These are phyloP conservation scores for Protaetia brevitarsis DNA, from an alignment of 1,140 invertebrate species.

Conservation along the genomic window DNA sequence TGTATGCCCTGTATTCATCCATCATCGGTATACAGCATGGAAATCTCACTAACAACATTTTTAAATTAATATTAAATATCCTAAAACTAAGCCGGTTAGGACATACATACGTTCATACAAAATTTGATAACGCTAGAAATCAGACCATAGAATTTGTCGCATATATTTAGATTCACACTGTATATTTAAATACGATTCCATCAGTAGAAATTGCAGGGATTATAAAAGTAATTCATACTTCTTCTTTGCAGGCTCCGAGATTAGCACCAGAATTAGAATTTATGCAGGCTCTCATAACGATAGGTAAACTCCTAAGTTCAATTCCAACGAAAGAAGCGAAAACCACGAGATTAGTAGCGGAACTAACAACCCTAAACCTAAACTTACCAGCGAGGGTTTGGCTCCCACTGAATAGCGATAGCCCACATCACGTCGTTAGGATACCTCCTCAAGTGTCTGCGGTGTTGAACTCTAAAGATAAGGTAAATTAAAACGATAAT, in stretches of 20 bases:
- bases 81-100: no score
- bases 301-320: slow-evolving; percentile 85
- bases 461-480: slow-evolving; percentile 98
- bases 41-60: no score
- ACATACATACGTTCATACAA: no score
- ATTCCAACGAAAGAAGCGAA: slow-evolving; percentile 93
- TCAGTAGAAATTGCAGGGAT: not conserved
- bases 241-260: slow-evolving; percentile 66
- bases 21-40: no score
- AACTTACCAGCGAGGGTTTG: slow-evolving; percentile 97
- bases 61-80: no score
- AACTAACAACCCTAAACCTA: slow-evolving; percentile 89
- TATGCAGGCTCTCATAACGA: slow-evolving; percentile 79
- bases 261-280: slow-evolving; percentile 85
- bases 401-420: slow-evolving; percentile 78
- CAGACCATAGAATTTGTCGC: no score
- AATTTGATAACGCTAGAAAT: no score
- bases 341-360: slow-evolving; percentile 85
- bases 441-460: slow-evolving; percentile 92
- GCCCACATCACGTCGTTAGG: slow-evolving; percentile 81
- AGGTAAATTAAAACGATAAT: no score
- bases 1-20: no score
- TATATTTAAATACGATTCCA: no score
- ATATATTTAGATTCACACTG: no score
- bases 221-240: not conserved